phyloP scores from a whole-genome alignment of 2,797 vertebrate species.

The Morus bassanus region DNA sequence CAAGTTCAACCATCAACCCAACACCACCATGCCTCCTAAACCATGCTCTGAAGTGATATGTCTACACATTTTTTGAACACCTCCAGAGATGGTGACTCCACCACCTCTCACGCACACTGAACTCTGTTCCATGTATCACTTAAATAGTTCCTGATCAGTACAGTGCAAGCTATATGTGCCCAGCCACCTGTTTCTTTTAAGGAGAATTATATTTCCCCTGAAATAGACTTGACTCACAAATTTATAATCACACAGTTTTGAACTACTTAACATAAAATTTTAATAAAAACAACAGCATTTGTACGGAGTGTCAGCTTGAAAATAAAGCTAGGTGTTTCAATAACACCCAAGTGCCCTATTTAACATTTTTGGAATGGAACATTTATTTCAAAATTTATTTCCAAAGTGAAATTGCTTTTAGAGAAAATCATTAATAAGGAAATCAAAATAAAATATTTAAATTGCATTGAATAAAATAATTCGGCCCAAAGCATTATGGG shows the following conservation, averaged over 20 bases:
- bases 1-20: too few relatives aligned
- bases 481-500: slow-evolving; percentile 7
- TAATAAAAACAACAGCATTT: slow-evolving; percentile 42
- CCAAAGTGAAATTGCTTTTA: slow-evolving; percentile 30
- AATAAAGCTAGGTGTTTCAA: slow-evolving; percentile 50
- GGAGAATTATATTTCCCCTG: not conserved
- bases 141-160: not conserved
- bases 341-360: slow-evolving; percentile 46
- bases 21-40: too few relatives aligned
- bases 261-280: slow-evolving; percentile 62
- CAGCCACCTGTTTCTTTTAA: slow-evolving; percentile 24
- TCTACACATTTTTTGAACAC: too few relatives aligned
- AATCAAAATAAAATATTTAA: slow-evolving; percentile 62
- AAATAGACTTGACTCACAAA: slow-evolving; percentile 45
- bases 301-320: slow-evolving; percentile 36
- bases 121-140: not conserved
- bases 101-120: not conserved
- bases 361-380: slow-evolving; percentile 34
- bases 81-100: too few relatives aligned
- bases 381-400: slow-evolving; percentile 51
- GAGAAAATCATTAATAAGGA: slow-evolving; percentile 48
- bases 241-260: slow-evolving; percentile 51
- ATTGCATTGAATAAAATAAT: slow-evolving; percentile 26
- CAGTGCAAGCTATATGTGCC: not conserved
- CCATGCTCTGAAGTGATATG: too few relatives aligned